A percentile compares a stretch with the other conserved stretches of the same genome.
Conservation (phyloP, 2,888 invertebrate genomes). For the Acrobasis suavella region DNA sequence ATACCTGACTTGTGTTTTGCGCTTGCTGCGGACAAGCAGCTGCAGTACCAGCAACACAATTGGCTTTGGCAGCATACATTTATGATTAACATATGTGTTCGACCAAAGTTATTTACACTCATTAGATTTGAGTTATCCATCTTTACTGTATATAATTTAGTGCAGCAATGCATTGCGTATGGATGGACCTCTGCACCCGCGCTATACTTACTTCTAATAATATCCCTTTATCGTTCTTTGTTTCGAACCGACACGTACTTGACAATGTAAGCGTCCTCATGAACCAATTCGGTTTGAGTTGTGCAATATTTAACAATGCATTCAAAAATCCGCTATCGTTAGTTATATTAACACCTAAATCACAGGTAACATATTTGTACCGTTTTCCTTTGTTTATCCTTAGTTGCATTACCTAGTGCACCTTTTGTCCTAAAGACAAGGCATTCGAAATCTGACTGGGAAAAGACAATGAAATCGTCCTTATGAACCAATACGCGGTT, state of each 20-base stretch:
- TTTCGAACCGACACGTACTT: slow-evolving; percentile 46
- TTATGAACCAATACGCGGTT: too few relatives aligned
- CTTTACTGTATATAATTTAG: slow-evolving; percentile 37
- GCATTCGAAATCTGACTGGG: too few relatives aligned
- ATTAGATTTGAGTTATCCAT: background rate
- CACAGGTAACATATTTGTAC: background rate
- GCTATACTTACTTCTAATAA: slow-evolving; percentile 67
- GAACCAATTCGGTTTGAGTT: slow-evolving; percentile 4
- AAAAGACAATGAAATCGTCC: too few relatives aligned
- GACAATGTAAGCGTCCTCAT: slow-evolving; percentile 33
- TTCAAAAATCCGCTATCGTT: too few relatives aligned
- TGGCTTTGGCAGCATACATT: background rate
- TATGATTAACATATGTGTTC: background rate
- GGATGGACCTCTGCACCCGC: slow-evolving; percentile 63
- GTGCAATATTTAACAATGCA: background rate
- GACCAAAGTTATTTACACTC: background rate
- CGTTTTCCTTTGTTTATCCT: background rate
- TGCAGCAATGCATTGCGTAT: slow-evolving; percentile 48
- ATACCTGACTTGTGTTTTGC: too few relatives aligned
- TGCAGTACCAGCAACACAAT: background rate
- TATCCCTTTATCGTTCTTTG: slow-evolving; percentile 59
- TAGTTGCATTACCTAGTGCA: background rate
- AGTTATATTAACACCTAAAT: too few relatives aligned
- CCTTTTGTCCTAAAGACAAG: too few relatives aligned
- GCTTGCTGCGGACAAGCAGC: background rate